Evolutionary conservation across 2,113 vertebrate species (phyloP), one percentile per base, ranked within the genome.

Genomic region (Varanus salvator): DNA sequence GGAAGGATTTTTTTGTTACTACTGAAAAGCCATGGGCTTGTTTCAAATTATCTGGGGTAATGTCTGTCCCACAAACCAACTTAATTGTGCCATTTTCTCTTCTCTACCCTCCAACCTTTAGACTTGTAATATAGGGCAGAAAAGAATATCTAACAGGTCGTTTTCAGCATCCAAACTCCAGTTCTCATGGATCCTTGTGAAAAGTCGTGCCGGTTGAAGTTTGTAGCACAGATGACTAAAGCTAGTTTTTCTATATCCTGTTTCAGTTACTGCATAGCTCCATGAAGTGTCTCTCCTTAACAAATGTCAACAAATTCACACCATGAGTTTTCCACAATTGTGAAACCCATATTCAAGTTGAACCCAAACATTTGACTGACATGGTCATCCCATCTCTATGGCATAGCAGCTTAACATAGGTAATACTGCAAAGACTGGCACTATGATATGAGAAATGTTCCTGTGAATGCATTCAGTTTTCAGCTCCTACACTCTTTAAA

Each of bases 211-310:
- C 60, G 54, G 17, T 50, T 87, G 7, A 85, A 57, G 11, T 84
- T 69, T 38, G 34, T 6, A 68, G 57, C 31, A 50, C 29, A 68
- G 74, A 85, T 86, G 87, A 90, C 25, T 64, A 86, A 23, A 76
- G 34, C 83, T 0, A 0, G 64, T 88, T 71, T 75, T 38, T 85
- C 88, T 81, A 91, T 82, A 90, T 91, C 75, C 87, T 80, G 80
- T 84, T 81, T 93, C 23, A n/a, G 89, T 92, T 93, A 88, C 81
- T 68, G 25, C 80, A 85, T 54, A 82, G 80, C 76, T 92, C 50
- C 92, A 68, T 60, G n/a, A 80, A 91, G 92, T 72, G 68, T 64
- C 27, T 44, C 9, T 90, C 54, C 80, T 90, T 91, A 89, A 60
- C 54, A 66, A 69, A 6, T 52, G 48, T 34, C 25, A 72, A n/a